Base-by-base conservation (phyloP, 2,888 invertebrate species). In the Lasioglossum lativentre region DNA sequence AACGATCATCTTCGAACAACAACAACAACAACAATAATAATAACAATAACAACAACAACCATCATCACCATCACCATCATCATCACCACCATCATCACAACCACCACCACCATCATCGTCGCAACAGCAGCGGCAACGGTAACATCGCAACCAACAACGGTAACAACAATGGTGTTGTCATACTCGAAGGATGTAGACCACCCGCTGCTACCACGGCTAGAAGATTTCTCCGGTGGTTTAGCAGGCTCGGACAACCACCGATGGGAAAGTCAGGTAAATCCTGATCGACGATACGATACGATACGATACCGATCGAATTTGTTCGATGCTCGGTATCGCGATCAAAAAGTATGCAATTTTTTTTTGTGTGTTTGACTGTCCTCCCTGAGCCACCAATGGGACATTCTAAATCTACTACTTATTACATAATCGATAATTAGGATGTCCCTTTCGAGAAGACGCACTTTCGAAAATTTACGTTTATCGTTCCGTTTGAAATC, bases 171-270 rank as follows among this genome's bases (percentile, higher is more conserved):
- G 93, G 93, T 23, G 93, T 94, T 45, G 93, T 94, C 52, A 93
- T 94, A 80, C 85, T 94, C 85, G 94, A 94, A 30, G 94, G 93
- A 63, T 94, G 94, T 82, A 91, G 94, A 80, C 93, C 93, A 30
- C 93, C 94, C 34, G 92, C 93, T 42, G 94, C 94, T 30, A 95
- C 96, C 45, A 96, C 95, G 14, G 96, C 96, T 19, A 95, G 96
- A 88, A 94, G 96, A 82, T 96, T 96, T 91, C 95, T 96, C 86
- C 95, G 96, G 91, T 96, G 96, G 96, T 96, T 96, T 90, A 95
- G 96, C 71, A 95, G 96, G 86, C 94, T 96, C 52, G 95, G 96
- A 73, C 96, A 96, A 79, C 96, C 96, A 83, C 95, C 96, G 52
- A 96, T 95, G 86, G 96, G 95, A 91, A 96, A 96, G 91, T 95